Base-by-base conservation (phyloP, 2,888 invertebrate genomes). In the Drosophila mimetica region DNA sequence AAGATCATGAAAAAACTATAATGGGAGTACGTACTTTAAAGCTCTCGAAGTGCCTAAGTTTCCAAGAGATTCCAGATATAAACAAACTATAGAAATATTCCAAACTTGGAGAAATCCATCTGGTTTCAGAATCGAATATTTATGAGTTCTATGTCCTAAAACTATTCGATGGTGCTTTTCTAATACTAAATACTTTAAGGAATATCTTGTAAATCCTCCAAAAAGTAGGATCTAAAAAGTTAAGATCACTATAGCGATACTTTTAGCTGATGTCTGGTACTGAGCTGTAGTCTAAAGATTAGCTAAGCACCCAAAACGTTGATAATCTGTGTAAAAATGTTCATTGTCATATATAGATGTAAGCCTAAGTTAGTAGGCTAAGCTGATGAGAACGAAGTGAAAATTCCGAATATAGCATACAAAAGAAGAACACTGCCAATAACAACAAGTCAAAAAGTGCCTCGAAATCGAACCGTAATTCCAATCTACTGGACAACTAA, bases 371-470 rank as follows among this genome's bases (percentile, higher is more conserved):
- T 66, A 66, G 66, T 66, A 66, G 66, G 20, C 14, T 66, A 66
- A 28, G 16, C 9, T 64, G 36, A 39, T 11, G n/a, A 39, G 11
- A 37, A 28, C 18, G 37, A 30, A 18, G 16, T 30, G 32, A 46
- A 37, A 44, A 67, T 67, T 70, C 48, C 71, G 71, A 67, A 67
- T 67, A 70, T 70, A 64, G 66, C 42, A 18, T 64, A 42, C 66
- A 11, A 25, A 51, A 13, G 16, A 18, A 16, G 34, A 14, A 42
- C 60, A 67, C 67, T 67, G 67, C 67, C 67, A 57, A 32, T 36
- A 44, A 18, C 34, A 37, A 32, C 32, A 66, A 22, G 18, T 9
- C 22, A 18, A 18, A 18, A 54, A 63, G 37, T 39, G 52, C 53
- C 57, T 60, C 46, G 30, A 41, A 55, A 41, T 16, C 44, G 59